Evolutionary conservation across 2,113 vertebrate species (phyloP).

Genomic region (Axis porcinus): DNA sequence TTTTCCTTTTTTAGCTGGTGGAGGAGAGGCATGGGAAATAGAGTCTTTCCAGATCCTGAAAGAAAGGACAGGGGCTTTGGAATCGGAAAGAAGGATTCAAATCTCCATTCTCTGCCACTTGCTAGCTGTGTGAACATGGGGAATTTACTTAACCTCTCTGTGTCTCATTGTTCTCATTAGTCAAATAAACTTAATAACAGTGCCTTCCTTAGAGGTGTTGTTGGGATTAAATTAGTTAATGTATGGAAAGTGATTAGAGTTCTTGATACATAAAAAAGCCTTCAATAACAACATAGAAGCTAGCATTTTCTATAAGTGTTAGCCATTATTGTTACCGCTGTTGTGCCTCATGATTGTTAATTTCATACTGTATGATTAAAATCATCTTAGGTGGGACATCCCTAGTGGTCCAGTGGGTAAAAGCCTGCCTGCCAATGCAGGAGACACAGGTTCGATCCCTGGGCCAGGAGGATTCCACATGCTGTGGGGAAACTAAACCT

Average conservation of each 20-base stretch:
- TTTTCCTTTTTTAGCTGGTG: neutral
- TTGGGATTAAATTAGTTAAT: neutral
- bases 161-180: neutral
- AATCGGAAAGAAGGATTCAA: neutral
- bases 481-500: neutral
- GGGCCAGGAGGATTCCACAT: neutral
- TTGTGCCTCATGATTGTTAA: neutral
- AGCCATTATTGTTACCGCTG: neutral
- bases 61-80: neutral
- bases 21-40: neutral
- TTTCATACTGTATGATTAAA: neutral
- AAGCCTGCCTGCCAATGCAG: neutral
- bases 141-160: neutral
- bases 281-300: neutral
- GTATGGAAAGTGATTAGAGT: neutral
- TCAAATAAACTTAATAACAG: neutral
- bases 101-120: neutral
- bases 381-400: neutral
- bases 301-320: neutral
- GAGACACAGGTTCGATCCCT: neutral
- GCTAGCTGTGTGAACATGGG: neutral
- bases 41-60: neutral
- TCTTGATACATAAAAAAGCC: neutral
- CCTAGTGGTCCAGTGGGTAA: neutral
- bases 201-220: neutral